Percentiles rank a stretch among this genome's conserved stretches.
These are phyloP conservation scores for Cataglyphis altisquamis DNA, from an alignment of 2,888 invertebrate species.

Conservation along the genomic window DNA sequence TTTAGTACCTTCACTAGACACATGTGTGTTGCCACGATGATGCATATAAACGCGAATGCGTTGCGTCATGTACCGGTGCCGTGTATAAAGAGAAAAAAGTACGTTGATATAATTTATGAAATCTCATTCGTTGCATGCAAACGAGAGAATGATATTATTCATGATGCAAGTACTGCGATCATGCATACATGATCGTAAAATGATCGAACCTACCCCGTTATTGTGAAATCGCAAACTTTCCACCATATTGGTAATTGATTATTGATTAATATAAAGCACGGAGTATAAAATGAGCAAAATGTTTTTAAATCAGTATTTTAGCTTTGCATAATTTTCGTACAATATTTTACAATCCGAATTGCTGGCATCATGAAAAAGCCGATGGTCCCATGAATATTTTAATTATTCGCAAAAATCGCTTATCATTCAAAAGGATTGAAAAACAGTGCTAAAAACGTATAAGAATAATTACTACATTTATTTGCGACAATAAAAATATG, in stretches of 20 bases:
- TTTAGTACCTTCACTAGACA: conserved; percentile 55
- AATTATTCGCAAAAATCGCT: neutral
- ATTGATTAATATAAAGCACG: conserved; percentile 25
- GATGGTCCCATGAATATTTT: neutral
- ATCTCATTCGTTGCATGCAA: conserved; percentile 66
- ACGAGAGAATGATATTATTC: conserved; percentile 71
- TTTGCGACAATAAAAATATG: neutral
- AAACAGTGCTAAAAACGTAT: neutral
- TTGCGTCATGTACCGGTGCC: conserved; percentile 23
- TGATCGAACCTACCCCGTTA: conserved; percentile 32
- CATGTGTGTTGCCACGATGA: conserved; percentile 50
- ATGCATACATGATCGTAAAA: conserved; percentile 54
- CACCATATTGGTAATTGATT: conserved; percentile 35
- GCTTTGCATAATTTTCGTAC: conserved; percentile 4
- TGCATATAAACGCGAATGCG: conserved; percentile 59
- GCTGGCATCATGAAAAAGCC: neutral
- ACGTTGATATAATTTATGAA: conserved; percentile 67
- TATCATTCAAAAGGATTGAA: neutral
- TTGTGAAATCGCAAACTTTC: conserved; percentile 31
- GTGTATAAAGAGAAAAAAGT: conserved; percentile 60
- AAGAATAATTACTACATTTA: neutral
- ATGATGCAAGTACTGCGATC: conserved; percentile 60
- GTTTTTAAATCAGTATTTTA: conserved; percentile 21
- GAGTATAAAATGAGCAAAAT: conserved; percentile 4
- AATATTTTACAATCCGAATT: neutral